Base-by-base conservation (phyloP, 2,113 vertebrate genomes). In the Poecile atricapillus region DNA sequence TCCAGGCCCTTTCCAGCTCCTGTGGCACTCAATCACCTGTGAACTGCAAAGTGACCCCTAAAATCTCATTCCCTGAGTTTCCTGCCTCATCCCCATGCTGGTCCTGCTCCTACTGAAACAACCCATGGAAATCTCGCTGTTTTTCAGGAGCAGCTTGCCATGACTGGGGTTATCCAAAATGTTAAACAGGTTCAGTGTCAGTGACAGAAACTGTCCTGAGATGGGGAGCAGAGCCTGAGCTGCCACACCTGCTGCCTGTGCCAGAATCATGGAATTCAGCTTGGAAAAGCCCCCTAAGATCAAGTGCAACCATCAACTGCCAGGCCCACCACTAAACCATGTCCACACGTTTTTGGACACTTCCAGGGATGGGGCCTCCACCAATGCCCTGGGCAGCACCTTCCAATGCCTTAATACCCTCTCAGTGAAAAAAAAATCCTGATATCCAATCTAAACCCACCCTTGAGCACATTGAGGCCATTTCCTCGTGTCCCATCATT, bases 391-490 rank as follows among this genome's bases (percentile, higher is more conserved):
- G 82, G n/a, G 49, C 41, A 55, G 43, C 43, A 43, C 43, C 43
- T 43, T n/a, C 18, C 24, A 23, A 10, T 13, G n/a, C 30, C 30
- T 41, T 37, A n/a, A 19, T 2, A 15, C 2, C 30, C 18, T 12
- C 55, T 19, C 19, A 18, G 43, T 19, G 23, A 23, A 27, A 16
- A 15, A 5, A 15, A 43, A 43, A 22, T 28, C n/a, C 30, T 5
- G 8, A 24, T n/a, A 24, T n/a, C 50, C 50, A 28, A 16, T 19
- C 28, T 20, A 41, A 75, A 65, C 15, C 50, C 10, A 10, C 10
- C 13, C 59, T 10, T 50, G 41, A 7, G 16, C 59, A 84, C 1
- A 15, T 5, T 13, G 52, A 30, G 30, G 25, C 52, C 1, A 0
- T 67, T 49, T 6, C 83, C 60, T 58, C 35, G 15, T 19, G 20